phyloP scores from a whole-genome alignment of 2,797 vertebrate genomes.

The Scarus forsteni region DNA sequence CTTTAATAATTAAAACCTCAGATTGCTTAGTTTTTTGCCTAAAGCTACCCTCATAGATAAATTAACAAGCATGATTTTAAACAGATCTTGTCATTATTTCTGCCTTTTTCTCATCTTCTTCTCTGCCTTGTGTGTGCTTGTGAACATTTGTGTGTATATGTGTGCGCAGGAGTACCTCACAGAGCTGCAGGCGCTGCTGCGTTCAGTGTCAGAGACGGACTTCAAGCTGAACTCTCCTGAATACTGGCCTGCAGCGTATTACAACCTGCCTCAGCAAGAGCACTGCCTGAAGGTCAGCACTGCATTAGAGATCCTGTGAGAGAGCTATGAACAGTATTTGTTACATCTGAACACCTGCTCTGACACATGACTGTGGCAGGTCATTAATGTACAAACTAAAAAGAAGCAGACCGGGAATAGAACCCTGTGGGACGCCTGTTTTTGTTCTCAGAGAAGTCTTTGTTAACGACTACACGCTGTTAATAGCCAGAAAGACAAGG shows the following conservation, averaged over 20 bases:
- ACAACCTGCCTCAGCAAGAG: slow-evolving; percentile 92
- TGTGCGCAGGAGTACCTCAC: slow-evolving; percentile 77
- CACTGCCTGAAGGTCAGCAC: slow-evolving; percentile 92
- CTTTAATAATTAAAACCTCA: slow-evolving; percentile 13
- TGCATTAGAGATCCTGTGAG: slow-evolving; percentile 1
- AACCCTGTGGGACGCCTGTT: too few relatives aligned
- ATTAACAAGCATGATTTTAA: slow-evolving; percentile 1
- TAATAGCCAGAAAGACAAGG: too few relatives aligned
- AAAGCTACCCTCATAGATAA: neutral
- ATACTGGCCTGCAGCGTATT: slow-evolving; percentile 89
- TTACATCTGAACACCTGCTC: too few relatives aligned
- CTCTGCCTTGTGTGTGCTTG: slow-evolving; percentile 10
- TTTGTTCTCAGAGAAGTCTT: too few relatives aligned
- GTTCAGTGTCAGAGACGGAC: slow-evolving; percentile 91
- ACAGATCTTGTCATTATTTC: neutral
- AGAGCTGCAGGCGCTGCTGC: slow-evolving; percentile 90
- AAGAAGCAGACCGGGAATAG: too few relatives aligned
- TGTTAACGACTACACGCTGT: too few relatives aligned
- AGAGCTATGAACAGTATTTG: neutral
- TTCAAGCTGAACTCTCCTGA: slow-evolving; percentile 91
- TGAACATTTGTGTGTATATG: slow-evolving; percentile 30
- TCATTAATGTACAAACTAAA: too few relatives aligned
- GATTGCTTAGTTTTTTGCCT: neutral
- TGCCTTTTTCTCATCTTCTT: slow-evolving; percentile 30
- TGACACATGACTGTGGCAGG: too few relatives aligned